Conservation (phyloP, 2,888 invertebrate species). For the Agriotes lineatus region DNA sequence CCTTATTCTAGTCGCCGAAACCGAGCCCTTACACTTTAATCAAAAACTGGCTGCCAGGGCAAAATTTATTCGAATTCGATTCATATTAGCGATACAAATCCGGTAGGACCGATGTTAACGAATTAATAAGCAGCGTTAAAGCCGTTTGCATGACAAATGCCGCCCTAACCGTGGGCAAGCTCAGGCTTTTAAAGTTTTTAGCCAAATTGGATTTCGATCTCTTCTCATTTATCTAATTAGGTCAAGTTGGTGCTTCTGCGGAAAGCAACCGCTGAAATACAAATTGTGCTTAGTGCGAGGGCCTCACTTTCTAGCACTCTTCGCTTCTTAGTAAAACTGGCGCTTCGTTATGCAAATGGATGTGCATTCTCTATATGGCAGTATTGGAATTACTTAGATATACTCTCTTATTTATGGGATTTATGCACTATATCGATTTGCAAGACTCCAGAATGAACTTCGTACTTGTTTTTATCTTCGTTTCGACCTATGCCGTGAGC, state of each 20-base stretch:
- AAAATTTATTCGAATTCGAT: background rate
- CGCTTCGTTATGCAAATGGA: too few relatives aligned
- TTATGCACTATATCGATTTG: too few relatives aligned
- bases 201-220: slow-evolving; percentile 32
- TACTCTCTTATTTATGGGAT: too few relatives aligned
- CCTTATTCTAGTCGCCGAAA: too few relatives aligned
- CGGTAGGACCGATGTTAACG: background rate
- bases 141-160: slow-evolving; percentile 12
- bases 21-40: too few relatives aligned
- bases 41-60: too few relatives aligned
- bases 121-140: slow-evolving; percentile 10
- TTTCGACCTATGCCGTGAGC: too few relatives aligned
- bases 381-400: too few relatives aligned
- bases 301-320: background rate
- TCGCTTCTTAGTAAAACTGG: background rate
- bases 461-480: too few relatives aligned
- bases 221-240: slow-evolving; percentile 30
- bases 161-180: background rate
- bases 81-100: background rate
- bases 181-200: slow-evolving; percentile 29
- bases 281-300: slow-evolving; percentile 9
- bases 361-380: too few relatives aligned
- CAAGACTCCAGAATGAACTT: too few relatives aligned
- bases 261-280: slow-evolving; percentile 21
- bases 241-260: slow-evolving; percentile 17